Evolutionary conservation across 2,888 invertebrate species (phyloP).

Genomic region (Drosophila koepferae): DNA sequence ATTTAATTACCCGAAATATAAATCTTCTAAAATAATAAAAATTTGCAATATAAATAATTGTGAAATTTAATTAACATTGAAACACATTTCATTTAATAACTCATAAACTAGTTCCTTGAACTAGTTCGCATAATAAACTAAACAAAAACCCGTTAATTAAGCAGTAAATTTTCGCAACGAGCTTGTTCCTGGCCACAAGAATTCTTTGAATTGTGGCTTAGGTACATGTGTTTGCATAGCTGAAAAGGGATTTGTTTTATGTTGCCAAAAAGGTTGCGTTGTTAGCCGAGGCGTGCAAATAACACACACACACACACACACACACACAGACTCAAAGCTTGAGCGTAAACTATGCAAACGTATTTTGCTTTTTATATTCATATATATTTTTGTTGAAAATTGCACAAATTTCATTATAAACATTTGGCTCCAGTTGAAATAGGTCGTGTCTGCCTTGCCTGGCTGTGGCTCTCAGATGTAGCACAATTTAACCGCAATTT

Average conservation of each 20-base stretch:
- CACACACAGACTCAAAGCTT: conserved; percentile 1
- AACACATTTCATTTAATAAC: not conserved
- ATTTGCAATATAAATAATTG: not conserved
- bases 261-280: conserved; percentile 21
- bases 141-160: conserved; percentile 27
- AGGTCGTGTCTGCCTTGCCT: conserved; percentile 1
- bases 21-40: too few relatives aligned
- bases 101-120: not conserved
- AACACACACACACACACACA: conserved; percentile 5
- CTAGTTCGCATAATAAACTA: not conserved
- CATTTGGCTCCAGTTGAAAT: conserved; percentile 41
- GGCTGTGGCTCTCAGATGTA: conserved; percentile 12
- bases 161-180: conserved; percentile 38
- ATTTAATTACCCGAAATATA: too few relatives aligned
- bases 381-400: conserved; percentile 29
- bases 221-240: conserved; percentile 21
- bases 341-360: conserved; percentile 40
- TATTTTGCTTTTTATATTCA: too few relatives aligned
- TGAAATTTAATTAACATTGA: not conserved
- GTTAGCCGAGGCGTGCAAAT: conserved; percentile 11
- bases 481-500: conserved; percentile 62
- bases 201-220: conserved; percentile 28
- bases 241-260: conserved; percentile 30
- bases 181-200: conserved; percentile 10
- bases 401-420: conserved; percentile 54